Evolutionary conservation across 2,888 invertebrate species (phyloP).

Genomic region (Eilema sororculum): DNA sequence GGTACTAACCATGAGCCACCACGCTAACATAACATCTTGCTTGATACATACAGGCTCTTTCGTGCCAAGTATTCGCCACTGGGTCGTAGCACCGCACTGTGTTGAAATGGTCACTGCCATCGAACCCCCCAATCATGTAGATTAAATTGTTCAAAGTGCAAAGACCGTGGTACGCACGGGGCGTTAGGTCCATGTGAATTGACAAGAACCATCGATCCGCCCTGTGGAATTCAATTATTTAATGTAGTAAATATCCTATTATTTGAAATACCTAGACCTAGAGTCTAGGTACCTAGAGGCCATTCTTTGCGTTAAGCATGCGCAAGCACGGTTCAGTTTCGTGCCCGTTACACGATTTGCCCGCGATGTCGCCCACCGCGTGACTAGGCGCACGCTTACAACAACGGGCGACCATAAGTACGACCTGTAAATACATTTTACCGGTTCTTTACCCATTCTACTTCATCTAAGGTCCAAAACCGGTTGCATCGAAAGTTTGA

Average conservation of each 20-base stretch:
- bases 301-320: no score
- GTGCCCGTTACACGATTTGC: no score
- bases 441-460: no score
- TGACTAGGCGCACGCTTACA: no score
- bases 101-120: conserved; percentile 92
- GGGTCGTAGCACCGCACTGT: conserved; percentile 94
- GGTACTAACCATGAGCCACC: conserved; percentile 88
- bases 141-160: conserved; percentile 90
- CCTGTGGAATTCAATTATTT: conserved; percentile 69
- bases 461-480: no score
- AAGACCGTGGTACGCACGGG: conserved; percentile 93
- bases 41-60: conserved; percentile 93
- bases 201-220: conserved; percentile 93
- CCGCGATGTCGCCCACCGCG: no score
- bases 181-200: conserved; percentile 89
- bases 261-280: no score
- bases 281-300: no score
- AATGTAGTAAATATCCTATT: background rate
- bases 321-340: no score
- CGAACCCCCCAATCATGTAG: conserved; percentile 94
- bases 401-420: no score
- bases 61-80: conserved; percentile 91
- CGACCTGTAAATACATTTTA: background rate
- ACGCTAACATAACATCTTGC: conserved; percentile 93
- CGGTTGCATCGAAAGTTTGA: no score